Evolutionary conservation across 2,888 invertebrate genomes (phyloP).

Genomic region (Leptinotarsa haldemani): DNA sequence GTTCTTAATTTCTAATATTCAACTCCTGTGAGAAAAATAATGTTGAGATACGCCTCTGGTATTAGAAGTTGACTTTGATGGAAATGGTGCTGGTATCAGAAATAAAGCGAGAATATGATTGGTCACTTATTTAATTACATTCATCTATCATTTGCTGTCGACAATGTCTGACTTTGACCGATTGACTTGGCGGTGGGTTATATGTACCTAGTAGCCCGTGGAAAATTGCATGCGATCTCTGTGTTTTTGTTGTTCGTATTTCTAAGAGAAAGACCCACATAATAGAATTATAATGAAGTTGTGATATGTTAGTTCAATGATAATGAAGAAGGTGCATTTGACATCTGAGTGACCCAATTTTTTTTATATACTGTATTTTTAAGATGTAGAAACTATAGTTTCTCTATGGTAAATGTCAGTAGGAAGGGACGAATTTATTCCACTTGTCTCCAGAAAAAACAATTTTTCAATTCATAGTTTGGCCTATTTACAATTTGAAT

Average conservation of each 20-base stretch:
- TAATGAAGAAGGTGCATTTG: too few species aligned
- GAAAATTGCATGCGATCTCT: constrained; percentile 39
- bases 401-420: too few species aligned
- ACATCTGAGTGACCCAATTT: too few species aligned
- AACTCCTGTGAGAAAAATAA: neutral
- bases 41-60: constrained; percentile 41
- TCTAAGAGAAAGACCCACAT: constrained; percentile 9
- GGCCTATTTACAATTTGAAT: too few species aligned
- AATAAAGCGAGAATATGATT: constrained; percentile 65
- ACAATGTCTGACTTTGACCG: constrained; percentile 64
- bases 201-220: constrained; percentile 28
- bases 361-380: too few species aligned
- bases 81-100: constrained; percentile 58
- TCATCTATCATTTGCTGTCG: constrained; percentile 65
- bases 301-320: too few species aligned
- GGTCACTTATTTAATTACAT: constrained; percentile 66
- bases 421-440: too few species aligned
- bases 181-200: constrained; percentile 50
- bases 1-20: too few species aligned
- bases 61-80: constrained; percentile 55
- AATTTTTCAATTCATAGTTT: too few species aligned
- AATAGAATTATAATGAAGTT: neutral
- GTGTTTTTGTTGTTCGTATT: constrained; percentile 14
- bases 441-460: too few species aligned
- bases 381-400: too few species aligned